Conservation (phyloP, 1,140 invertebrate species). For the Steinernema feltiae region DNA sequence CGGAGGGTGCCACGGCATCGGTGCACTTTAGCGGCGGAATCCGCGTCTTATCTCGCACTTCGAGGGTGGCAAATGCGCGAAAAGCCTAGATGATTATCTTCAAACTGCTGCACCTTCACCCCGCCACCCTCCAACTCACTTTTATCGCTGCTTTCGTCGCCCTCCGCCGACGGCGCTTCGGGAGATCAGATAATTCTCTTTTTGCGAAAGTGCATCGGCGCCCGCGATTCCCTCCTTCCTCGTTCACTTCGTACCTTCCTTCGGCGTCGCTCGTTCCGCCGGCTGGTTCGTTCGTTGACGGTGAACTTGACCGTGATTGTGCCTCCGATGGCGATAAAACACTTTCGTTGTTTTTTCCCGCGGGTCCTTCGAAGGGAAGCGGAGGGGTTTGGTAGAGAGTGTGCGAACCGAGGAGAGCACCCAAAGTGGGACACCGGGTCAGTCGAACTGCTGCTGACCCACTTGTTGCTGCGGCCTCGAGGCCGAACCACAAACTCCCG, state of each 20-base stretch:
- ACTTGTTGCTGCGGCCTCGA: neutral
- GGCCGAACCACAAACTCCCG: neutral
- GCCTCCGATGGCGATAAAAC: slow-evolving; percentile 2
- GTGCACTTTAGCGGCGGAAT: too few relatives aligned
- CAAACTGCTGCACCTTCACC: neutral
- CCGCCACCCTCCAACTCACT: neutral
- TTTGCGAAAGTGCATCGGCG: slow-evolving; percentile 9
- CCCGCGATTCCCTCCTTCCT: neutral
- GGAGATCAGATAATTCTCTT: slow-evolving; percentile 6
- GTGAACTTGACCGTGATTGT: slow-evolving; percentile 12
- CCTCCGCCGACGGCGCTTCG: too few relatives aligned
- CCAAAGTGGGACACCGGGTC: slow-evolving; percentile 10
- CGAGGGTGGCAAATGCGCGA: neutral
- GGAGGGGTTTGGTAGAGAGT: slow-evolving; percentile 4
- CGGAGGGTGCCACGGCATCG: neutral
- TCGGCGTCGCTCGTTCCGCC: neutral
- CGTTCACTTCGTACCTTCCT: neutral
- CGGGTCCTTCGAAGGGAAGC: neutral
- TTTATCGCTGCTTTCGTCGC: neutral
- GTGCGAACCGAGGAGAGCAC: slow-evolving; percentile 8
- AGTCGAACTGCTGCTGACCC: slow-evolving; percentile 13
- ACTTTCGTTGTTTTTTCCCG: slow-evolving; percentile 10
- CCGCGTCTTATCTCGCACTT: neutral
- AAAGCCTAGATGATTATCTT: slow-evolving; percentile 4
- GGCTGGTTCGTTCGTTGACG: slow-evolving; percentile 4